Evolutionary conservation across 2,888 invertebrate species (phyloP).

Genomic region (Desoria tigrina): DNA sequence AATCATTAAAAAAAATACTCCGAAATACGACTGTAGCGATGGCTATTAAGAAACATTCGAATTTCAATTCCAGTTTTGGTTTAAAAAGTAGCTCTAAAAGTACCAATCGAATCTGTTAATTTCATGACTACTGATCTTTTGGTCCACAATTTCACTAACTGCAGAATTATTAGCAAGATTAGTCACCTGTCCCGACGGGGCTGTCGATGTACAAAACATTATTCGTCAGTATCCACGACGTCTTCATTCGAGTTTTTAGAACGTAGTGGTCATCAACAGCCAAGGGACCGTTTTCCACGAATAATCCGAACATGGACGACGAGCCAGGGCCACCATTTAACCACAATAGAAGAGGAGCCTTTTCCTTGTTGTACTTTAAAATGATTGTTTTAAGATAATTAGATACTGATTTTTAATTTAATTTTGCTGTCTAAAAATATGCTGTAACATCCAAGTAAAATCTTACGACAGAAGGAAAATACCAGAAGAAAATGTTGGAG

Average conservation of each 20-base stretch:
- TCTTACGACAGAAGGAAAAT: slow-evolving; percentile 71
- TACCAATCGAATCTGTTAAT: too few relatives aligned
- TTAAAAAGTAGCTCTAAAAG: too few relatives aligned
- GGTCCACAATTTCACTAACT: too few relatives aligned
- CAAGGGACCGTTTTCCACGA: slow-evolving; percentile 66
- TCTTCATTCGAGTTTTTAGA: slow-evolving; percentile 57
- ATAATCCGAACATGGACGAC: slow-evolving; percentile 62
- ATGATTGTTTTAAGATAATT: neutral
- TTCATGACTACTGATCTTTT: too few relatives aligned
- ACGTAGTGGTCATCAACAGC: slow-evolving; percentile 54
- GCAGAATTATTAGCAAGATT: too few relatives aligned
- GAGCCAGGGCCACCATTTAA: slow-evolving; percentile 65
- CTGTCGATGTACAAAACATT: slow-evolving; percentile 87
- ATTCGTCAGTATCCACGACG: slow-evolving; percentile 79
- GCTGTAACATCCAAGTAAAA: too few relatives aligned
- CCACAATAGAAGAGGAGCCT: slow-evolving; percentile 60
- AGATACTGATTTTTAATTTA: neutral
- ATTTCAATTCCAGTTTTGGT: too few relatives aligned
- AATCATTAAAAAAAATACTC: too few relatives aligned
- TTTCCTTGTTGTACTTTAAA: slow-evolving; percentile 34
- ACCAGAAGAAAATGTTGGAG: slow-evolving; percentile 90
- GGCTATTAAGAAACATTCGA: too few relatives aligned
- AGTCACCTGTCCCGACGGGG: slow-evolving; percentile 78
- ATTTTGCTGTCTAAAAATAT: too few relatives aligned
- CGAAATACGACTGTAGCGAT: too few relatives aligned